Conservation (phyloP, 92 coral and sea anemone species). For the Epizoanthus illoricatus region DNA sequence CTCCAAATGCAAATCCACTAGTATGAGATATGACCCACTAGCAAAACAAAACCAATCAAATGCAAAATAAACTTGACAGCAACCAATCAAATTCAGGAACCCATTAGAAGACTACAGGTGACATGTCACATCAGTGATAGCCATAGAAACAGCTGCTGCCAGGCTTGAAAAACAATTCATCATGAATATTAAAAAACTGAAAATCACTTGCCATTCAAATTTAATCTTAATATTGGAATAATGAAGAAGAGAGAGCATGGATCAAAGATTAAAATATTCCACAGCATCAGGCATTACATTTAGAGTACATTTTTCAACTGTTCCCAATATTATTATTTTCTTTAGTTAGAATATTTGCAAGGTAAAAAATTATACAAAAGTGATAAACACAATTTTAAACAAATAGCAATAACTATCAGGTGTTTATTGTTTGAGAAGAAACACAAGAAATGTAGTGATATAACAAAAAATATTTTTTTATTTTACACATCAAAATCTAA, state of each 20-base stretch:
- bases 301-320: neutral
- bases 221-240: slow-evolving; percentile 24
- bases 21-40: slow-evolving; percentile 60
- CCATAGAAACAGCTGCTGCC: slow-evolving; percentile 79
- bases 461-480: neutral
- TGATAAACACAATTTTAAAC: neutral
- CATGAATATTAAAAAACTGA: slow-evolving; percentile 70
- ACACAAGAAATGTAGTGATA: neutral
- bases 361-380: neutral
- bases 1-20: slow-evolving; percentile 76
- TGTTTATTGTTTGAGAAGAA: neutral
- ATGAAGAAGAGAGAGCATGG: neutral
- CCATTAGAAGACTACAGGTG: slow-evolving; percentile 65
- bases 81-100: slow-evolving; percentile 72
- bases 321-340: neutral
- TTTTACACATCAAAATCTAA: neutral
- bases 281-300: neutral
- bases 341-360: too few relatives aligned
- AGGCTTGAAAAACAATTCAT: slow-evolving; percentile 36
- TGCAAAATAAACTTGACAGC: slow-evolving; percentile 16
- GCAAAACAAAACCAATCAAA: slow-evolving; percentile 71
- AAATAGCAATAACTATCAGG: neutral
- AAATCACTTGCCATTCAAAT: slow-evolving; percentile 71
- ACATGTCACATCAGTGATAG: slow-evolving; percentile 62
- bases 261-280: slow-evolving; percentile 1